A percentile compares a stretch with the other conserved stretches of the same genome.
Evolutionary conservation across 2,113 vertebrate genomes (phyloP).

Genomic region (Ceyx melanurus): DNA sequence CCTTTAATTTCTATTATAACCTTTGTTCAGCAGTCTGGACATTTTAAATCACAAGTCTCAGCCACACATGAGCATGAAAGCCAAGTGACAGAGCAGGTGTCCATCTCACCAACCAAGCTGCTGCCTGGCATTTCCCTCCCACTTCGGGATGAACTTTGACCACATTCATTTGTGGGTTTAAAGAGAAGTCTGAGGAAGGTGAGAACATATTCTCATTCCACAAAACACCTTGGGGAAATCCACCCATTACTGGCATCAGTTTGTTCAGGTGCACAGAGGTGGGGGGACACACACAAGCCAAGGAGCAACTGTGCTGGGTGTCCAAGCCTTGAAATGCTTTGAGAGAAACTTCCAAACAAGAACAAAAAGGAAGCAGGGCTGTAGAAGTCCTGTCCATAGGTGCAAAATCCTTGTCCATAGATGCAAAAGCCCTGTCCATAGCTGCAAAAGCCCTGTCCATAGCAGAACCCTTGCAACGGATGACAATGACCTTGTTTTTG

Average conservation of each 20-base stretch:
- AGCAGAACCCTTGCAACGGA: background rate
- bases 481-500: background rate
- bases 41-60: background rate
- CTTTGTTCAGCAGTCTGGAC: slow-evolving; percentile 1
- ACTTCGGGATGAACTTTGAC: background rate
- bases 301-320: background rate
- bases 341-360: background rate
- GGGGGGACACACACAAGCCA: background rate
- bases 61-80: background rate
- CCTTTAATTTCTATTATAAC: background rate
- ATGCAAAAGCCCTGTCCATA: background rate
- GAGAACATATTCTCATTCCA: slow-evolving; percentile 29
- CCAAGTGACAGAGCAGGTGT: slow-evolving; percentile 22
- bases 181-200: background rate
- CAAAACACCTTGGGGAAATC: background rate
- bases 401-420: too few relatives aligned
- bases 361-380: background rate
- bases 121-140: background rate
- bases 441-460: background rate
- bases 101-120: background rate
- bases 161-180: background rate
- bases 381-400: too few relatives aligned
- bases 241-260: background rate
- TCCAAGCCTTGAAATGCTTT: background rate
- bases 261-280: background rate